Percentiles rank a stretch among this genome's conserved stretches.
Conservation (phyloP, 2,888 invertebrate species). For the Lingula anatina region DNA sequence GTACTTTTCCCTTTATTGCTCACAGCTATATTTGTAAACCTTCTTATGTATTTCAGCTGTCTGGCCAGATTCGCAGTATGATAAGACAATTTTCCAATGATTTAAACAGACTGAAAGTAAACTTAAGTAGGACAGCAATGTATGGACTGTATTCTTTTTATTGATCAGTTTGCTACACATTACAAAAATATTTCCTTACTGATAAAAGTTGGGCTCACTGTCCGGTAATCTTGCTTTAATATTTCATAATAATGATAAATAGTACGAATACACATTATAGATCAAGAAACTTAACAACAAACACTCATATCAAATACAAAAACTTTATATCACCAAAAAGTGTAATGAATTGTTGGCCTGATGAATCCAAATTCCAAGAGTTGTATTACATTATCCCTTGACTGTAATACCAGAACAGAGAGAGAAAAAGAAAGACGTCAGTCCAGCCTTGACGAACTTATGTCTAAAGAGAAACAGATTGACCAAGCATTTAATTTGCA, state of each 20-base stretch:
- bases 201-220: no score
- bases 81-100: constrained; percentile 36
- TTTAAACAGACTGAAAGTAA: constrained; percentile 27
- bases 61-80: constrained; percentile 32
- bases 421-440: constrained; percentile 48
- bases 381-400: no score
- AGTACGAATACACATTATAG: no score
- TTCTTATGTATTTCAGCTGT: constrained; percentile 24
- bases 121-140: constrained; percentile 30
- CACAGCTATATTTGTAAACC: background rate
- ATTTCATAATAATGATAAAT: no score
- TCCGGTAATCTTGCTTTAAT: no score
- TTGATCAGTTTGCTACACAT: constrained; percentile 1
- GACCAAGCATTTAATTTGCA: constrained; percentile 42
- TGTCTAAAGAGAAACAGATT: constrained; percentile 47
- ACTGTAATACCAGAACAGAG: constrained; percentile 39
- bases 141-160: constrained; percentile 42
- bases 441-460: constrained; percentile 41
- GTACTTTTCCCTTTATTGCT: no score
- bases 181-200: background rate
- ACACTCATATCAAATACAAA: no score
- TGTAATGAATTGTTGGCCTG: no score
- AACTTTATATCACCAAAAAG: no score
- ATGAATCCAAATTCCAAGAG: no score
- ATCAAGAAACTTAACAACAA: no score